Evolutionary conservation across 2,888 invertebrate genomes (phyloP), one percentile per base, ranked within the genome.

Genomic region (Eretmocerus hayati): DNA sequence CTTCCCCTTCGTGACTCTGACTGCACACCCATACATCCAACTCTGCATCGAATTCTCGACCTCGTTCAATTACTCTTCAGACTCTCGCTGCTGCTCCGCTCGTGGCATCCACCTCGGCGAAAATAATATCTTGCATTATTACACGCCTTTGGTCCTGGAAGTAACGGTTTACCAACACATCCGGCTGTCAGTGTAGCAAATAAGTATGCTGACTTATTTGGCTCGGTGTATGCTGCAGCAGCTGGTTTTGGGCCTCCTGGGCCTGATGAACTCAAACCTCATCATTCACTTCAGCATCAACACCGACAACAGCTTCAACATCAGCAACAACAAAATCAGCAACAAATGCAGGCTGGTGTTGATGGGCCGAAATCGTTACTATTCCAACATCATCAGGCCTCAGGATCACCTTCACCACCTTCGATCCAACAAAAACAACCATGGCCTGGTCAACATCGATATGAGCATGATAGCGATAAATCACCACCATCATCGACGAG

Each of bases 161-260:
- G 80, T 59, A 84, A 84, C 68, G 85, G 84, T 61, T 78, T 83
- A 47, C 18, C 19, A 21, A 33, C 13, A 48, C 45, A 18, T 48
- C 52, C 13, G 48, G 41, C 23, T 60, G 60, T n/a, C n/a, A n/a
- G n/a, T n/a, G n/a, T n/a, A n/a, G n/a, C n/a, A n/a, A 79, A 78
- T 47, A 85, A 87, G 67, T 88, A 87, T 72, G 84, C 85, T 37
- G 84, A 85, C 19, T 74, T 87, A 16, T 76, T 88, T 52, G 85
- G 86, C n/a, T 86, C 87, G 69, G 83, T 86, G 6, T 84, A 85
- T 45, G 74, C 58, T n/a, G n/a, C n/a, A n/a, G 60, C 62, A 42
- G 62, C 59, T 63, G 74, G 53, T 67, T 79, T 58, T 69, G 19
- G 6, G 2, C 36, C 36, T 35, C 47, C 5, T 40, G 42, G 6